Conservation (phyloP, 2,888 invertebrate species). For the Pseudococcus jackbeardsleyi region DNA sequence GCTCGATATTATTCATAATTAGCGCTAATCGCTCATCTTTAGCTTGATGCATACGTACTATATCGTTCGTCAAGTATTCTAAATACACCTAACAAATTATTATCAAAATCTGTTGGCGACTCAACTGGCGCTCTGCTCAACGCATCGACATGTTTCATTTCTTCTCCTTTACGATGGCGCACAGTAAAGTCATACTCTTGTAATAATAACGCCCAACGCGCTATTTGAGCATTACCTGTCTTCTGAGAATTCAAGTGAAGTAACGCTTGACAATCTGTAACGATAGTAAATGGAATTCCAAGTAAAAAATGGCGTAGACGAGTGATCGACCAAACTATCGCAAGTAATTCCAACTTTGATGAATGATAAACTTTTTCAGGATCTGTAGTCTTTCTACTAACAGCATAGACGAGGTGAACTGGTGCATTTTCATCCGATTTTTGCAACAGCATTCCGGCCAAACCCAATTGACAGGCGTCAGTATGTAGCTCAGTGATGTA, state of each 20-base stretch:
- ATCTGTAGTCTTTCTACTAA: constrained; percentile 67
- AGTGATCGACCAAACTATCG: constrained; percentile 66
- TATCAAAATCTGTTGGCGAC: not conserved
- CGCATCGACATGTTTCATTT: constrained; percentile 59
- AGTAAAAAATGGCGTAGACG: constrained; percentile 66
- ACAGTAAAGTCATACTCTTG: constrained; percentile 52
- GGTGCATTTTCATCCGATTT: constrained; percentile 58
- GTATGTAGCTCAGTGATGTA: constrained; percentile 65
- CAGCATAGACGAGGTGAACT: constrained; percentile 67
- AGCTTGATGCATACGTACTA: constrained; percentile 1
- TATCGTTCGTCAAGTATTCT: not conserved
- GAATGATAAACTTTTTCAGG: constrained; percentile 66
- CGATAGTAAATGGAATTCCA: constrained; percentile 66
- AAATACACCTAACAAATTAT: constrained; percentile 5
- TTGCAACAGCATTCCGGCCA: constrained; percentile 67
- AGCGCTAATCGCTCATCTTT: too few species aligned
- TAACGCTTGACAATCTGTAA: constrained; percentile 68
- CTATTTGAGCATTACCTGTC: constrained; percentile 66
- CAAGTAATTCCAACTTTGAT: constrained; percentile 68
- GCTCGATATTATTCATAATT: too few species aligned
- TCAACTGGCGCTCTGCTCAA: constrained; percentile 55
- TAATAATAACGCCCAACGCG: constrained; percentile 38
- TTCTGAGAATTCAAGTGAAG: constrained; percentile 67
- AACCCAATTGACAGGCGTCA: constrained; percentile 66
- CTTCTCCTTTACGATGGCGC: not conserved